phyloP scores from a whole-genome alignment of 2,113 vertebrate genomes.

The Copsychus sechellarum region DNA sequence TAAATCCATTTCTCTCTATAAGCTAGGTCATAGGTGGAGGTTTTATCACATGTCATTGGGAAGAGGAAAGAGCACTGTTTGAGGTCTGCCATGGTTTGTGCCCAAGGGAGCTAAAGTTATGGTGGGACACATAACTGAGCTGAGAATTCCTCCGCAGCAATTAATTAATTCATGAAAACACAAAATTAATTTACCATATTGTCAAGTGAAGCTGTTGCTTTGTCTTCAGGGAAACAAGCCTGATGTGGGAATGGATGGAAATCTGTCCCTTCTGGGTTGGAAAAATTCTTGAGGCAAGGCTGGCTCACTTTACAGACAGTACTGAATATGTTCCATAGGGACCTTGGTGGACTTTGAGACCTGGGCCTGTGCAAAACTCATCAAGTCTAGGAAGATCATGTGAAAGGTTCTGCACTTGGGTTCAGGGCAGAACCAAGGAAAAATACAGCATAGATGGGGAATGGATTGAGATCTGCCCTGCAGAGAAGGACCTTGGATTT shows the following conservation, averaged over 20 bases:
- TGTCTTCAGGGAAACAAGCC: neutral
- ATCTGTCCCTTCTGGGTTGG: neutral
- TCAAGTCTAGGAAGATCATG: neutral
- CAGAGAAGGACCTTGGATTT: neutral
- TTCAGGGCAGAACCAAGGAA: neutral
- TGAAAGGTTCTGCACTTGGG: neutral
- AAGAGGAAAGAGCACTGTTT: neutral
- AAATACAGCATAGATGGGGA: neutral
- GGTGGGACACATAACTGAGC: neutral
- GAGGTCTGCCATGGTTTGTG: neutral
- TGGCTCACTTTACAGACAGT: neutral
- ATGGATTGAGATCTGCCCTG: neutral
- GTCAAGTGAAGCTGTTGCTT: neutral
- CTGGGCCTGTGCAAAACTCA: neutral
- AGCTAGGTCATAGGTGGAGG: neutral
- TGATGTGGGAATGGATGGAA: neutral
- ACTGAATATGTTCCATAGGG: neutral
- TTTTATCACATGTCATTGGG: neutral
- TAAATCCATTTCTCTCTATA: neutral
- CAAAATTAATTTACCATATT: neutral
- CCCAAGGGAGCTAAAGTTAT: neutral
- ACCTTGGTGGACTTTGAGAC: neutral
- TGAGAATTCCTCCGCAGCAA: neutral
- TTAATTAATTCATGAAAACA: neutral
- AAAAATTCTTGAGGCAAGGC: neutral